phyloP scores from a whole-genome alignment of 2,888 invertebrate species.

The Troides oblongomaculatus region DNA sequence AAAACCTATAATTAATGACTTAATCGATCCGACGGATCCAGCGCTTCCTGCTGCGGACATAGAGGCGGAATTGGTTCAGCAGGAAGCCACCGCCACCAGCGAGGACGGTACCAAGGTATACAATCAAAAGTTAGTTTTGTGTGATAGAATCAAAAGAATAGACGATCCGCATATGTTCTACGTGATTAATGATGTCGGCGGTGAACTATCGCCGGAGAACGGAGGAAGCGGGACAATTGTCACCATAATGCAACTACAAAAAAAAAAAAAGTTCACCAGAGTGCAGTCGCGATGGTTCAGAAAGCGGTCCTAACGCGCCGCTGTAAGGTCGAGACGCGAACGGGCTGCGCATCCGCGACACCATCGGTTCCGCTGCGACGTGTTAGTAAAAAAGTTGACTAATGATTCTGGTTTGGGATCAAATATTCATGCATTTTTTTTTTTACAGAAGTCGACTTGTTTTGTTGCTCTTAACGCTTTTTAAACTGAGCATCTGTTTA shows the following conservation, averaged over 20 bases:
- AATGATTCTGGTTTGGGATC: conserved; percentile 78
- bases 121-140: conserved; percentile 69
- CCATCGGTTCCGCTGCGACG: conserved; percentile 21
- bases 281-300: conserved; percentile 24
- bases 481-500: conserved; percentile 70
- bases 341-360: neutral
- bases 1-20: conserved; percentile 65
- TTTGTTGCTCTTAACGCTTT: conserved; percentile 78
- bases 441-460: conserved; percentile 60
- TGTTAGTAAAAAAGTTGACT: conserved; percentile 72
- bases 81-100: conserved; percentile 50
- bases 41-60: conserved; percentile 38
- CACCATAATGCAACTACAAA: conserved; percentile 53
- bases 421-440: conserved; percentile 71
- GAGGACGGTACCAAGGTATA: conserved; percentile 58
- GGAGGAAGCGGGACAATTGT: conserved; percentile 65
- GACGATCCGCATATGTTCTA: conserved; percentile 65
- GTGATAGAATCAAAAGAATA: conserved; percentile 61
- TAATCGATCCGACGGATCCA: conserved; percentile 37
- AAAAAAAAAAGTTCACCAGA: conserved; percentile 45
- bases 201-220: conserved; percentile 62
- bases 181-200: conserved; percentile 74
- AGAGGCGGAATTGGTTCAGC: conserved; percentile 40
- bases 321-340: conserved; percentile 42
- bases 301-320: neutral